Conservation (phyloP, 2,113 vertebrate species). For the Phalacrocorax brasilianus region DNA sequence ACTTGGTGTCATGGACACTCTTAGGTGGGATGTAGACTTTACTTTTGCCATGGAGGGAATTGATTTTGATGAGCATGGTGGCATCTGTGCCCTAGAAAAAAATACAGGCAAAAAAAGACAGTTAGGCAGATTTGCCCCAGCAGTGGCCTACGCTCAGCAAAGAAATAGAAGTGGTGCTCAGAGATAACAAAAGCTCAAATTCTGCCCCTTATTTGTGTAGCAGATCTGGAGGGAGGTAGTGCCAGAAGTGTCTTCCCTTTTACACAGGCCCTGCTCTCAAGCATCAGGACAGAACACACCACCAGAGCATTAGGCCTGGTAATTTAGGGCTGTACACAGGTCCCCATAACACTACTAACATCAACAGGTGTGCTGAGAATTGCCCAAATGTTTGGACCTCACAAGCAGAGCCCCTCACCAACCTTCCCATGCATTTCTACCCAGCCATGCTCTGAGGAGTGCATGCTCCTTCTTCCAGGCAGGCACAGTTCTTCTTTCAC, state of each 20-base stretch:
- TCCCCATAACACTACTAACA: neutral
- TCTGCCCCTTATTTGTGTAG: neutral
- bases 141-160: neutral
- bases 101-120: neutral
- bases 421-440: neutral
- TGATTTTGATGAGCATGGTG: slow-evolving; percentile 90
- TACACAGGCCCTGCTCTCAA: neutral
- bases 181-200: neutral
- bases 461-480: neutral
- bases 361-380: neutral
- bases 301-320: neutral
- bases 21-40: slow-evolving; percentile 85
- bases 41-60: slow-evolving; percentile 79
- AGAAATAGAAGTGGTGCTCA: neutral
- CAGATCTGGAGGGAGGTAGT: neutral
- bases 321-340: neutral
- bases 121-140: neutral
- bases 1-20: slow-evolving; percentile 84
- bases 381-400: neutral
- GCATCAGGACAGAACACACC: neutral
- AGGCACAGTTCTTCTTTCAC: neutral
- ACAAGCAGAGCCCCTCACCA: neutral
- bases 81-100: slow-evolving; percentile 86
- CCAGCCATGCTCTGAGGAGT: neutral
- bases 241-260: neutral